Percentiles rank a stretch among this genome's conserved stretches.
Conservation (phyloP, 2,888 invertebrate species). For the Augochlorella aurata region DNA sequence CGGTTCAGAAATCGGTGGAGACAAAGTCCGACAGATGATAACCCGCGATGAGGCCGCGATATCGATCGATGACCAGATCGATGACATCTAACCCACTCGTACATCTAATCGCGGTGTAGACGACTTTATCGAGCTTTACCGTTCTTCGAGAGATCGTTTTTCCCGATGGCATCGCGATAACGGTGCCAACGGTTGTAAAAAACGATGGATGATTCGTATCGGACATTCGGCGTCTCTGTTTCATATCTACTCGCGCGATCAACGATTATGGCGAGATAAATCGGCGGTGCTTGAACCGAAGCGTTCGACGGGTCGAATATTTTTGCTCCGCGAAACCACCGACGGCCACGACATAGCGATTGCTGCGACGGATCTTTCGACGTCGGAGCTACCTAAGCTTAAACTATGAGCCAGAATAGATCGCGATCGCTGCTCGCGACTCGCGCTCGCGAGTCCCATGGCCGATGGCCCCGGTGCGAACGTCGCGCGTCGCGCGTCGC, state of each 20-base stretch:
- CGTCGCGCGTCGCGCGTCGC: too few species aligned
- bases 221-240: neutral
- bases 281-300: neutral
- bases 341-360: too few species aligned
- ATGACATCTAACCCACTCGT: conserved; percentile 42
- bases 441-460: neutral
- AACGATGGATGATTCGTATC: conserved; percentile 41
- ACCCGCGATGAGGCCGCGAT: conserved; percentile 34
- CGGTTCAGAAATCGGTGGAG: neutral
- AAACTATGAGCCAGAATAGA: too few species aligned
- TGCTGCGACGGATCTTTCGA: too few species aligned
- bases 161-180: conserved; percentile 28
- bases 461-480: conserved; percentile 22
- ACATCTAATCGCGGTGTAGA: conserved; percentile 60
- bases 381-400: too few species aligned
- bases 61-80: conserved; percentile 59
- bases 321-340: too few species aligned
- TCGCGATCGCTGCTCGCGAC: too few species aligned
- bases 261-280: neutral
- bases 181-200: conserved; percentile 8
- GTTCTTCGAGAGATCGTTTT: conserved; percentile 47
- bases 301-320: neutral
- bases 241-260: neutral
- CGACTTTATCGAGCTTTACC: conserved; percentile 55
- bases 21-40: conserved; percentile 51